Conservation (phyloP, 2,113 vertebrate species). For the Bufo bufo region DNA sequence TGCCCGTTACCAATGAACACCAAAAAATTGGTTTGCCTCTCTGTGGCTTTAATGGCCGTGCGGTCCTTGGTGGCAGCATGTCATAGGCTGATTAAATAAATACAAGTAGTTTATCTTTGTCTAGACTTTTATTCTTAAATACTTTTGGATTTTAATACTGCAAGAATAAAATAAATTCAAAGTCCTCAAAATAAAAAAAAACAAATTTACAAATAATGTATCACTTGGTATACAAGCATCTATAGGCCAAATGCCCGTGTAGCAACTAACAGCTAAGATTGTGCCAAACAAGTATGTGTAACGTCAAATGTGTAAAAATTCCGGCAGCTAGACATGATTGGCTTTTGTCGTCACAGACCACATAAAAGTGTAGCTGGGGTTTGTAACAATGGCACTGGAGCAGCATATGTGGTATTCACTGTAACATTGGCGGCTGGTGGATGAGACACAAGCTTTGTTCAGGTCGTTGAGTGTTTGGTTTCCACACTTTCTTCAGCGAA, state of each 20-base stretch:
- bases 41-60: too few relatives aligned
- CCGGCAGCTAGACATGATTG: conserved; percentile 6
- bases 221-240: conserved; percentile 39
- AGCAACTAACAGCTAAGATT: conserved; percentile 28
- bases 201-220: conserved; percentile 32
- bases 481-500: background rate
- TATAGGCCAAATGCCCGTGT: conserved; percentile 44
- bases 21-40: too few relatives aligned
- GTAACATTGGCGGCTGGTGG: conserved; percentile 14
- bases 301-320: conserved; percentile 16
- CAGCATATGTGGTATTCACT: conserved; percentile 18
- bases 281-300: conserved; percentile 25
- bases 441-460: conserved; percentile 25
- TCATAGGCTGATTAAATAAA: background rate
- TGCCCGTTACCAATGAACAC: too few relatives aligned
- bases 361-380: background rate
- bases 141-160: conserved; percentile 56
- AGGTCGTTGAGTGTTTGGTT: background rate
- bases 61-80: too few relatives aligned
- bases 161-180: conserved; percentile 55
- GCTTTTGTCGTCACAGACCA: background rate
- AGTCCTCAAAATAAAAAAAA: conserved; percentile 38
- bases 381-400: conserved; percentile 9
- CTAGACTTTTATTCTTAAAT: conserved; percentile 52
- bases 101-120: background rate